phyloP scores from a whole-genome alignment of 2,888 invertebrate genomes.

The Sarcophaga caerulescens region DNA sequence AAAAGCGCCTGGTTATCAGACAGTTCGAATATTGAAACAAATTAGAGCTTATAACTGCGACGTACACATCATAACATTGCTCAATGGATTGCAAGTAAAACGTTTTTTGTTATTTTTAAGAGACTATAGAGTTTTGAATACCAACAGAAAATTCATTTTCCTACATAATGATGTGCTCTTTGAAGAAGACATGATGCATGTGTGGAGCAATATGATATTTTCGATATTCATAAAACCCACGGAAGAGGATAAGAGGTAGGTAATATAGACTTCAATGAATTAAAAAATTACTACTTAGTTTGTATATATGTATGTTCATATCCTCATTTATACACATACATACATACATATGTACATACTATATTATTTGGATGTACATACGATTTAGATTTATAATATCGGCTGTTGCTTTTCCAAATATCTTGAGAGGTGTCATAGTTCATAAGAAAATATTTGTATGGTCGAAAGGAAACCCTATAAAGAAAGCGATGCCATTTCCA shows the following conservation, averaged over 20 bases:
- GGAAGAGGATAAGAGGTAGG: constrained; percentile 69
- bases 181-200: constrained; percentile 84
- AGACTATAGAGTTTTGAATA: constrained; percentile 86
- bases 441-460: constrained; percentile 86
- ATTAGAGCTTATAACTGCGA: constrained; percentile 86
- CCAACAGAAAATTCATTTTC: constrained; percentile 87
- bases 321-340: neutral
- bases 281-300: too few relatives aligned
- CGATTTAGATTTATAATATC: constrained; percentile 86
- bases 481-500: constrained; percentile 74
- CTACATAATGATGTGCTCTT: constrained; percentile 87
- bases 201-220: constrained; percentile 90
- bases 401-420: constrained; percentile 88
- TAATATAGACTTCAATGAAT: neutral
- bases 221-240: constrained; percentile 85
- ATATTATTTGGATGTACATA: neutral
- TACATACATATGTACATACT: neutral
- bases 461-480: constrained; percentile 83
- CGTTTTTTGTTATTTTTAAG: constrained; percentile 87
- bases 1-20: constrained; percentile 84
- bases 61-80: constrained; percentile 86
- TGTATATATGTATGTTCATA: too few relatives aligned
- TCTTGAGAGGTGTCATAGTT: constrained; percentile 82
- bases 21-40: constrained; percentile 83
- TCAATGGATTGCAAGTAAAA: constrained; percentile 87